These are phyloP conservation scores for Antedon mediterranea DNA, from an alignment of 53 echinoderm and acorn worm genomes.

Conservation along the genomic window DNA sequence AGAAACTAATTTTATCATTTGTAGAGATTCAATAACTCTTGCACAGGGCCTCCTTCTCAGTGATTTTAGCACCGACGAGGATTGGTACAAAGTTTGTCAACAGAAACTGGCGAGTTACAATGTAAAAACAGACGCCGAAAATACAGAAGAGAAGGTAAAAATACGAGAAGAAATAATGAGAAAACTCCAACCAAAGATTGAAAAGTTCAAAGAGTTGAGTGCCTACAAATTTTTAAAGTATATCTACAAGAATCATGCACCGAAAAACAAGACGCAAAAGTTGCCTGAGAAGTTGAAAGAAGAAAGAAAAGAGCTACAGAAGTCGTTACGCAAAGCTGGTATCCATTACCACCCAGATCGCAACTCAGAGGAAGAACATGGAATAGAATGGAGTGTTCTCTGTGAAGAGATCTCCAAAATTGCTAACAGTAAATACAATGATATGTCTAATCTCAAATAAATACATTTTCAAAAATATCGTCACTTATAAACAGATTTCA, in stretches of 20 bases:
- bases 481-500: too few species aligned
- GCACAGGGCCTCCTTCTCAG: slow-evolving; percentile 9
- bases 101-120: slow-evolving; percentile 5
- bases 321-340: slow-evolving; percentile 2
- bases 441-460: too few species aligned
- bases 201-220: background rate
- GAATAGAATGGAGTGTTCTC: slow-evolving; percentile 15
- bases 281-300: background rate
- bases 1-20: too few species aligned
- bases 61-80: background rate
- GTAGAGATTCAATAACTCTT: slow-evolving; percentile 4
- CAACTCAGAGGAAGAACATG: slow-evolving; percentile 9
- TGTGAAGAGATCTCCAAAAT: slow-evolving; percentile 13
- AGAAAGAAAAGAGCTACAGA: background rate
- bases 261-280: slow-evolving; percentile 3
- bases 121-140: slow-evolving; percentile 3
- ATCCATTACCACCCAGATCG: slow-evolving; percentile 18
- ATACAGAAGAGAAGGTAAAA: background rate
- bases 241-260: slow-evolving; percentile 15
- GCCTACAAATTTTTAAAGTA: slow-evolving; percentile 1
- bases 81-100: slow-evolving; percentile 11
- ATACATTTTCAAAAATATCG: too few species aligned
- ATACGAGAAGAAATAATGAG: background rate
- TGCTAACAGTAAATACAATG: background rate
- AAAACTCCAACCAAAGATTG: slow-evolving; percentile 7